Conservation (phyloP, 2,113 vertebrate genomes). For the Morphnarchus princeps region DNA sequence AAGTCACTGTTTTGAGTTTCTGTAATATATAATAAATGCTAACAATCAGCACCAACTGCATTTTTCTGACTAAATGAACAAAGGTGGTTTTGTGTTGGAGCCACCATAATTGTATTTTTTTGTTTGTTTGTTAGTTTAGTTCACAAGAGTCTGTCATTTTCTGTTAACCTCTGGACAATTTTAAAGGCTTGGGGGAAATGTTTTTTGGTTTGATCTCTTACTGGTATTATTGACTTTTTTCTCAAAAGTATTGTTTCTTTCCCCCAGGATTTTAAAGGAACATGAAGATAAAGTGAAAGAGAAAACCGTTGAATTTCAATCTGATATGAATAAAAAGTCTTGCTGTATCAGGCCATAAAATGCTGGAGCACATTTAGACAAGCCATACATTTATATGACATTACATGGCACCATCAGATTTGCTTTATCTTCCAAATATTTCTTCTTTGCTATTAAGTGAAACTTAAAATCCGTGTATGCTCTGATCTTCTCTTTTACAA, state of each 20-base stretch:
- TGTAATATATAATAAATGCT: background rate
- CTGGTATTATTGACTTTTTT: background rate
- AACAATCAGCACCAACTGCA: background rate
- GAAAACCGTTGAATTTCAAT: slow-evolving; percentile 74
- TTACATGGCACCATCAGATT: background rate
- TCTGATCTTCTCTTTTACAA: background rate
- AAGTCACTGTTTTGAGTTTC: background rate
- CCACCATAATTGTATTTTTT: background rate
- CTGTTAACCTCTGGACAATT: background rate
- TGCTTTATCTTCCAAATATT: background rate
- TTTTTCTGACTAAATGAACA: background rate
- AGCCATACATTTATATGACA: background rate
- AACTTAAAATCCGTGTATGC: background rate
- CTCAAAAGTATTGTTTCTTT: background rate
- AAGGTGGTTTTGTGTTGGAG: background rate
- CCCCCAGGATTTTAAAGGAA: slow-evolving; percentile 83
- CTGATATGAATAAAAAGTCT: slow-evolving; percentile 76
- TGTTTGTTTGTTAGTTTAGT: background rate
- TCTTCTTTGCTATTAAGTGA: background rate
- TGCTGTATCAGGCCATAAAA: slow-evolving; percentile 79
- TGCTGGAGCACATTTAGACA: background rate
- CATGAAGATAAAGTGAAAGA: slow-evolving; percentile 84
- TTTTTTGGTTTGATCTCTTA: background rate
- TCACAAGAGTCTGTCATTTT: background rate
- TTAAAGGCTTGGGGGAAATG: background rate